phyloP scores from a whole-genome alignment of 2,113 vertebrate species.

The Ammodytes marinus region DNA sequence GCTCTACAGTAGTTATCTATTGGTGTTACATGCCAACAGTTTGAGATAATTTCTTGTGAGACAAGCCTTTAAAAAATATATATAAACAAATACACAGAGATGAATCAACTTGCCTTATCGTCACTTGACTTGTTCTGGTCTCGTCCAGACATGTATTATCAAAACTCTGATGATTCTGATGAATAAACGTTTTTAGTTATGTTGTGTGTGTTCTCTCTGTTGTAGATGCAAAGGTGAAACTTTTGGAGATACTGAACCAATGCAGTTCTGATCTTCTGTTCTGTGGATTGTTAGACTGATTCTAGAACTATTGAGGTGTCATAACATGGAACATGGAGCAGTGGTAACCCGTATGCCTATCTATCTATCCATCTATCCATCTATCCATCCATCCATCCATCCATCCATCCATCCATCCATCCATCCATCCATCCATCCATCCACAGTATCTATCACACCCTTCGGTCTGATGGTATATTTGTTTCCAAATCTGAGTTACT shows the following conservation, averaged over 20 bases:
- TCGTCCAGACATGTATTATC: neutral
- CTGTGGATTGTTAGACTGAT: neutral
- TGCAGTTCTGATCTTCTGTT: neutral
- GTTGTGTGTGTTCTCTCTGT: neutral
- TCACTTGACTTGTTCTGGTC: neutral
- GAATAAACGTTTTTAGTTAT: neutral
- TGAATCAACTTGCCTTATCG: neutral
- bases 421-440: too few species aligned
- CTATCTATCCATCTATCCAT: too few species aligned
- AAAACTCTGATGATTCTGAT: neutral
- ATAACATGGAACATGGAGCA: neutral
- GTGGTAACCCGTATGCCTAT: too few species aligned
- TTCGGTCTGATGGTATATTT: neutral
- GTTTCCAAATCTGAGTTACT: neutral
- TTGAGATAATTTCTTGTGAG: neutral
- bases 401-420: too few species aligned
- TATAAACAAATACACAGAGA: neutral
- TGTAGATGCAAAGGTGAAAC: neutral
- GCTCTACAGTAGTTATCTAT: neutral
- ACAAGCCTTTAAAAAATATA: neutral
- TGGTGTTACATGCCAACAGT: neutral
- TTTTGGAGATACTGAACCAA: neutral
- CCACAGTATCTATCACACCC: too few species aligned
- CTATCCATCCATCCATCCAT: too few species aligned
- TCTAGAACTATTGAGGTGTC: slow-evolving; percentile 2